These are phyloP conservation scores for Timandra comae DNA, from an alignment of 2,888 invertebrate genomes.

Conservation along the genomic window DNA sequence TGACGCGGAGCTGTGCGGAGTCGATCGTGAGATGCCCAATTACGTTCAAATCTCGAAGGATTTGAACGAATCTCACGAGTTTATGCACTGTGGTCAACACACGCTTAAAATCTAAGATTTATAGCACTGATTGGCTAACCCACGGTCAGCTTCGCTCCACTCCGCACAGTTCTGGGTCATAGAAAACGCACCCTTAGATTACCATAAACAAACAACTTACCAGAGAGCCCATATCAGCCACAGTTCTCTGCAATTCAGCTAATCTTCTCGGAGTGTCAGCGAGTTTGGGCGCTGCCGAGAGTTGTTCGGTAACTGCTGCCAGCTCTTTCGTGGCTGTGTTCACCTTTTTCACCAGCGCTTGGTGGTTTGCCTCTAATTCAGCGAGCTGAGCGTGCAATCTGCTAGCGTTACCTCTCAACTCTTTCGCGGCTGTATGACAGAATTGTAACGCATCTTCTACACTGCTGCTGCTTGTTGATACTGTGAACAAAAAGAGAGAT, in stretches of 20 bases:
- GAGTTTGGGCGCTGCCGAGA: conserved; percentile 77
- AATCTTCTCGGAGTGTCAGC: conserved; percentile 76
- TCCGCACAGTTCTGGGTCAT: no score
- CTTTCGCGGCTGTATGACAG: conserved; percentile 82
- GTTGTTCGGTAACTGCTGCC: conserved; percentile 72
- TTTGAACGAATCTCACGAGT: no score
- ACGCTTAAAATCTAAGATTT: no score
- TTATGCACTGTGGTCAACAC: no score
- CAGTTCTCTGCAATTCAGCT: conserved; percentile 71
- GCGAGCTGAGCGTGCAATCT: conserved; percentile 75
- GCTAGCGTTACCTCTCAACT: conserved; percentile 81
- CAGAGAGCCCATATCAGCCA: conserved; percentile 79
- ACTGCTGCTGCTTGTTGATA: conserved; percentile 81
- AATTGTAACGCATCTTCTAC: conserved; percentile 83
- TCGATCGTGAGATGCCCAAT: no score
- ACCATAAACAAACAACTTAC: no score
- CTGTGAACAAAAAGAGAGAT: conserved; percentile 42
- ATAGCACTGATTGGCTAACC: no score
- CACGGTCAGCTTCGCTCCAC: no score
- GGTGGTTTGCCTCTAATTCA: conserved; percentile 75
- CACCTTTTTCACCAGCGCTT: conserved; percentile 45
- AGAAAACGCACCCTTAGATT: no score
- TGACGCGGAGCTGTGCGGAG: no score
- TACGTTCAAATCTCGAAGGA: no score
- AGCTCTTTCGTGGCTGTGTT: conserved; percentile 66